Evolutionary conservation across 1,140 invertebrate genomes (phyloP), one percentile per base, ranked within the genome.

Genomic region (Xylocopa sonorina): DNA sequence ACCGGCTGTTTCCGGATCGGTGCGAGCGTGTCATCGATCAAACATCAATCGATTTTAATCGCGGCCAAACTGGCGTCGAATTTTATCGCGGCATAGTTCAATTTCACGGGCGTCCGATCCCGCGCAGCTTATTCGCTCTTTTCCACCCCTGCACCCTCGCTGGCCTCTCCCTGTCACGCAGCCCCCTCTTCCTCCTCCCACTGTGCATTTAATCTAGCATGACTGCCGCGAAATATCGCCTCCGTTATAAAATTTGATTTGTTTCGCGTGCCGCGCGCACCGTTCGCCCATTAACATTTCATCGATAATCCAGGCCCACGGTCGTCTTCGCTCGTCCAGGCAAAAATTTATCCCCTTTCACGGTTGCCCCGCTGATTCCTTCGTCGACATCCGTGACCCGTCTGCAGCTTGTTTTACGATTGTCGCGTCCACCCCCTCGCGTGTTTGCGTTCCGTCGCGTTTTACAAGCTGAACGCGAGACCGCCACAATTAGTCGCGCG

Each of bases 191-290:
- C n/a, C n/a, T n/a, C n/a, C n/a, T n/a, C n/a, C n/a, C n/a, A n/a
- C n/a, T 32, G 67, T 38, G 32, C 48, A 32, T 41, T 69, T 69
- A 69, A 69, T 69, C 67, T 69, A 69, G 32, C 67, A n/a, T 53
- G 67, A 69, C 67, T 51, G 67, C 67, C n/a, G 32, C 67, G 50
- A 69, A 53, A 69, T 69, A 69, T 69, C 67, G 50, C 55, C 67
- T 69, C 67, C 24, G 67, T 69, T 69, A 69, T 69, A 69, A 69
- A 69, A 69, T 69, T 69, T 69, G 50, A 69, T 69, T 69, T 41
- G 67, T 69, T 69, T 53, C 67, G 67, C 67, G 67, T 51, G 46
- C 32, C 66, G 46, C 48, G 29, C n/a, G n/a, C n/a, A 7, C 18
- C 50, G 16, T 18, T 18, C n/a, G n/a, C 6, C 67, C n/a, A 55